Evolutionary conservation across 2,888 invertebrate species (phyloP).

Genomic region (Pollenia labialis): DNA sequence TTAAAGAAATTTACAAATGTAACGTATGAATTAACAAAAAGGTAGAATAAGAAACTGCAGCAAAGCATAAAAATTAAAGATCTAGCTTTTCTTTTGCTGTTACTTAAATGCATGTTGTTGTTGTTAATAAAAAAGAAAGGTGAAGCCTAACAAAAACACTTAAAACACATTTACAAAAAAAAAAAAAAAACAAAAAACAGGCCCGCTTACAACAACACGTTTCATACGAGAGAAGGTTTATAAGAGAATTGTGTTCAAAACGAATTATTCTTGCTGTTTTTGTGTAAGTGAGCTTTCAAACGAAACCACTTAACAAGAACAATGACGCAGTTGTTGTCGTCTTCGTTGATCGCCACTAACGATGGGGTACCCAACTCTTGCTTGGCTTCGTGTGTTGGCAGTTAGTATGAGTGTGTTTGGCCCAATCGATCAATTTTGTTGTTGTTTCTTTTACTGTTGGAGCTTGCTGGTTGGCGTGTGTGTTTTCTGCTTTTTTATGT

Average conservation of each 20-base stretch:
- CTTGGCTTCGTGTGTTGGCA: constrained; percentile 17
- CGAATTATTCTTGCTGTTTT: not conserved
- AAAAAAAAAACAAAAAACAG: too few relatives aligned
- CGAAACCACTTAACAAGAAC: constrained; percentile 51
- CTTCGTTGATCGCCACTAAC: constrained; percentile 28
- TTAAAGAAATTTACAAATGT: not conserved
- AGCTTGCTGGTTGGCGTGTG: constrained; percentile 31
- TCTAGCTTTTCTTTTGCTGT: constrained; percentile 40
- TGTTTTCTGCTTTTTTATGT: constrained; percentile 25
- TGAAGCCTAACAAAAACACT: constrained; percentile 17
- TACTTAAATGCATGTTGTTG: not conserved
- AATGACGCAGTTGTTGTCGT: constrained; percentile 53
- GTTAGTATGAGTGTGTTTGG: constrained; percentile 29
- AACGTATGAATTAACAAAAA: constrained; percentile 3
- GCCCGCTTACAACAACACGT: not conserved
- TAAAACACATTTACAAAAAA: not conserved
- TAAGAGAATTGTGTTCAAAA: not conserved
- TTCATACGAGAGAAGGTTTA: constrained; percentile 11
- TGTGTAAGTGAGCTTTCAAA: constrained; percentile 9
- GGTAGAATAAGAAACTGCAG: constrained; percentile 40
- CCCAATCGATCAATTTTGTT: constrained; percentile 47
- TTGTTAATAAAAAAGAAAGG: constrained; percentile 61
- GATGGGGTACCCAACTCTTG: constrained; percentile 26
- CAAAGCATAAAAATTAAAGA: constrained; percentile 45
- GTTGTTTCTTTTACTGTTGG: constrained; percentile 46